These are phyloP conservation scores for Ursus arctos DNA, from an alignment of 2,113 vertebrate genomes.

Conservation along the genomic window DNA sequence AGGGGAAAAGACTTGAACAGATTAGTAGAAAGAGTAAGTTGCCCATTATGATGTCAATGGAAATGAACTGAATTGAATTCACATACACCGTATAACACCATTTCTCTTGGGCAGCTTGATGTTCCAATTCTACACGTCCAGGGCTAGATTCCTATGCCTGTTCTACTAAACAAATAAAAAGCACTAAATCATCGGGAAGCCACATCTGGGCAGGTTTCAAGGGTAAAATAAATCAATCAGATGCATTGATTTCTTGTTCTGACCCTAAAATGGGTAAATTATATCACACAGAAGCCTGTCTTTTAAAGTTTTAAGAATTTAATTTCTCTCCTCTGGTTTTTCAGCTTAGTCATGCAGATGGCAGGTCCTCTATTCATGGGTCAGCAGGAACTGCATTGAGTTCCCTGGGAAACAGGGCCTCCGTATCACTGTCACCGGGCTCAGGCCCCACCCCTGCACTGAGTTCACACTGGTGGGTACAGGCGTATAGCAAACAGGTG, in stretches of 20 bases:
- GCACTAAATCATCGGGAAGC: neutral
- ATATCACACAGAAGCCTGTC: neutral
- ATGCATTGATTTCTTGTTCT: neutral
- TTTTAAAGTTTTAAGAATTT: neutral
- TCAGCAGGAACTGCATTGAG: neutral
- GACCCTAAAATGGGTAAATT: neutral
- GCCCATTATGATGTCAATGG: neutral
- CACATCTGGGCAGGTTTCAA: neutral
- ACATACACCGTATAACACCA: neutral
- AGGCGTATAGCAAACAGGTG: neutral
- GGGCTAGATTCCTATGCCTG: too few species aligned
- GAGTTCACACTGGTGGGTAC: neutral
- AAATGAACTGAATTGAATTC: neutral
- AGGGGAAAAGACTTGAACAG: neutral
- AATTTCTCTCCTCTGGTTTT: neutral
- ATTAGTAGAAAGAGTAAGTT: neutral
- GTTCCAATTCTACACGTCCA: neutral
- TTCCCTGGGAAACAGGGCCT: fast-evolving
- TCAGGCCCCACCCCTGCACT: neutral
- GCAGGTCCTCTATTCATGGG: neutral
- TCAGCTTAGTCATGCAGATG: neutral
- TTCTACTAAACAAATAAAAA: neutral
- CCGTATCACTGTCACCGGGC: too few species aligned
- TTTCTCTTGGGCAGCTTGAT: neutral
- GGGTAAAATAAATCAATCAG: neutral